Conservation (phyloP, 1,140 invertebrate species). For the Drosophila orena region DNA sequence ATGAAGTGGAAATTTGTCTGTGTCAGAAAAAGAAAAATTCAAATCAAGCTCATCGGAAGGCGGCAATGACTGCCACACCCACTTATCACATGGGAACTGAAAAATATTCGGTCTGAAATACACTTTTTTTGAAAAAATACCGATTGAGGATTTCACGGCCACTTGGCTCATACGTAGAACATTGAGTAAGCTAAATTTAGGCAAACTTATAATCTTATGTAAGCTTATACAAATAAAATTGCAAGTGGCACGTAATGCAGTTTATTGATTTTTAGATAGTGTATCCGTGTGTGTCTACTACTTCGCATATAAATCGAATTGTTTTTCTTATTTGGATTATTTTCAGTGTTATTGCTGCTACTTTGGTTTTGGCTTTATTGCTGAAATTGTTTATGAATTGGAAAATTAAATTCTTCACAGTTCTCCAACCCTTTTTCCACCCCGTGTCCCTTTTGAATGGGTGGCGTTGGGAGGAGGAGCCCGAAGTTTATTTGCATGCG, state of each 20-base stretch:
- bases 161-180: too few relatives aligned
- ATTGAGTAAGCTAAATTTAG: too few relatives aligned
- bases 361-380: constrained; percentile 67
- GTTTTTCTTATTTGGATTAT: constrained; percentile 53
- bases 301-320: not conserved
- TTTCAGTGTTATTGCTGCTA: constrained; percentile 72
- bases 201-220: too few relatives aligned
- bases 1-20: constrained; percentile 54
- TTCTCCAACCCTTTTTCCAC: constrained; percentile 1
- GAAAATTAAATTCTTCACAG: constrained; percentile 75
- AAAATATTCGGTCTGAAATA: constrained; percentile 1
- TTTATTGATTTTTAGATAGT: not conserved
- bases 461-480: not conserved
- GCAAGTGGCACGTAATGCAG: constrained; percentile 1
- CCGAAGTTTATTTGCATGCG: constrained; percentile 70
- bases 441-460: not conserved
- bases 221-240: too few relatives aligned
- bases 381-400: constrained; percentile 79
- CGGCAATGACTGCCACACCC: constrained; percentile 50
- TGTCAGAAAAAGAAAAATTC: constrained; percentile 33
- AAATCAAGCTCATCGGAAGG: constrained; percentile 51
- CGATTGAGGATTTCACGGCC: too few relatives aligned
- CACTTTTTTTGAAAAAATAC: too few relatives aligned
- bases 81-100: constrained; percentile 32
- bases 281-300: not conserved